Conservation (phyloP, 1,140 invertebrate species). For the Lepidurus arcticus region DNA sequence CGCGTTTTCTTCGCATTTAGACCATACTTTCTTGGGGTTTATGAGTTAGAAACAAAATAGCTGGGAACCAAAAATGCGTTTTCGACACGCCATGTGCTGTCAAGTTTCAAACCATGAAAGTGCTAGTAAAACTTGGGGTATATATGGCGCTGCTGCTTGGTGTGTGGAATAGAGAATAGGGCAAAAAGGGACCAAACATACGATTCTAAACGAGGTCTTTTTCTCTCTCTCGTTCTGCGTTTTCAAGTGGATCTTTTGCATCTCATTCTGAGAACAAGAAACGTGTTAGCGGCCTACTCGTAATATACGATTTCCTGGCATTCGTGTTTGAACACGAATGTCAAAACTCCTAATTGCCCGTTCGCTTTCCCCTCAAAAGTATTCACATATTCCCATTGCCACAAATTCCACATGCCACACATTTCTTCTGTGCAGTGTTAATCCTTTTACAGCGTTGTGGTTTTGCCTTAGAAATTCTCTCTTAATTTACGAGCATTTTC, state of each 20-base stretch:
- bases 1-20: background rate
- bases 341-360: too few relatives aligned
- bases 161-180: background rate
- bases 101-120: slow-evolving; percentile 22
- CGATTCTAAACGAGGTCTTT: background rate
- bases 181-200: background rate
- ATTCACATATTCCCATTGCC: too few relatives aligned
- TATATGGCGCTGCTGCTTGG: background rate
- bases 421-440: too few relatives aligned
- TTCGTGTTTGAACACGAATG: too few relatives aligned
- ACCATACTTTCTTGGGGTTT: background rate
- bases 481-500: too few relatives aligned
- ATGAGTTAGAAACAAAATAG: slow-evolving; percentile 12
- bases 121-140: background rate
- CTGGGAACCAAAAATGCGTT: slow-evolving; percentile 1
- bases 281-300: too few relatives aligned
- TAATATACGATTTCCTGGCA: too few relatives aligned
- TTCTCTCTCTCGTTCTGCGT: background rate
- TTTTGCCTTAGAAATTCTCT: too few relatives aligned
- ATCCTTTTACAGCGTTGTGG: too few relatives aligned
- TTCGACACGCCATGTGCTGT: slow-evolving; percentile 5
- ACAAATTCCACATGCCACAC: too few relatives aligned
- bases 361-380: too few relatives aligned
- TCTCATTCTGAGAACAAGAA: background rate
- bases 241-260: background rate